Evolutionary conservation across 30 jellyfish, hydroid and myxozoan genomes (phyloP).

Genomic region (Hydractinia symbiolongicarpus): DNA sequence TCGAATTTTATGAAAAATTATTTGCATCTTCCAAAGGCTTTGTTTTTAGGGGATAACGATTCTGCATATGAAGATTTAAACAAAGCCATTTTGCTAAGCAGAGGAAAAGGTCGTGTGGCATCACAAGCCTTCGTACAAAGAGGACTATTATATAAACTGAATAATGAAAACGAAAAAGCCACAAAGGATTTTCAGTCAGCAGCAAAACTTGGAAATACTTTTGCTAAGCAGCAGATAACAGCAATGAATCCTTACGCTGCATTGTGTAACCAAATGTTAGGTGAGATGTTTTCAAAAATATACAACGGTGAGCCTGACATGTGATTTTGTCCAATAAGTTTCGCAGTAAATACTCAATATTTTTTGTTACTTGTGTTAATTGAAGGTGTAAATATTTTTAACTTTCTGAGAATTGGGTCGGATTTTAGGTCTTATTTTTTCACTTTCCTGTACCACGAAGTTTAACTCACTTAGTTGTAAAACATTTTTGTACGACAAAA

Average conservation of each 20-base stretch:
- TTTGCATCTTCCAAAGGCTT: neutral
- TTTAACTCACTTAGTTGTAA: too few relatives aligned
- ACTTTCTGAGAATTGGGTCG: too few relatives aligned
- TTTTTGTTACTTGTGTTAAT: too few relatives aligned
- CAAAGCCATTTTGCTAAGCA: constrained; percentile 61
- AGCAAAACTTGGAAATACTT: constrained; percentile 58
- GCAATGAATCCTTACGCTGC: constrained; percentile 94
- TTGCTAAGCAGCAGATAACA: constrained; percentile 64
- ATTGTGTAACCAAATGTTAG: constrained; percentile 82
- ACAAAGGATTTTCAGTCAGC: constrained; percentile 66
- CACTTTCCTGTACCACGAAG: too few relatives aligned
- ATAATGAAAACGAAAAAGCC: constrained; percentile 65
- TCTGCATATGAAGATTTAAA: constrained; percentile 61
- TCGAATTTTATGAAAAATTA: too few relatives aligned
- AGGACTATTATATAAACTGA: constrained; percentile 51
- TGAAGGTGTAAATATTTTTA: too few relatives aligned
- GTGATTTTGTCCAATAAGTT: neutral
- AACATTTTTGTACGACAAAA: too few relatives aligned
- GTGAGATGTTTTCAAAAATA: constrained; percentile 54
- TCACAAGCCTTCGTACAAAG: constrained; percentile 88
- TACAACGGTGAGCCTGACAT: constrained; percentile 26
- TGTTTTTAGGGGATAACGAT: constrained; percentile 52
- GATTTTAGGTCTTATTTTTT: too few relatives aligned
- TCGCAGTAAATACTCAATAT: neutral
- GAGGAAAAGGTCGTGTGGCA: constrained; percentile 73